These are phyloP conservation scores for Anser cygnoides DNA, from an alignment of 2,113 vertebrate genomes.

Conservation along the genomic window DNA sequence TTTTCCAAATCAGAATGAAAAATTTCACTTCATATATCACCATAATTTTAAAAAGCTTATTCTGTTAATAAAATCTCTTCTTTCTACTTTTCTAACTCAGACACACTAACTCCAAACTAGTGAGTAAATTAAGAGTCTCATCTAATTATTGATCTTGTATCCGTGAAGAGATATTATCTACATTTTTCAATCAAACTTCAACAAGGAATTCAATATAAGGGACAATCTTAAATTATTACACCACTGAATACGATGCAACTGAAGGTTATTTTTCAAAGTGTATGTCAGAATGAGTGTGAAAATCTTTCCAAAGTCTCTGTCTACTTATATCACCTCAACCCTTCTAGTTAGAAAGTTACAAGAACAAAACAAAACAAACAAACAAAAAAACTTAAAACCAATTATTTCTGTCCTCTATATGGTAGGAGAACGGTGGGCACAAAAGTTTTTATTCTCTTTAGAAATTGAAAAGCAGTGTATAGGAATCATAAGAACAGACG, in stretches of 20 bases:
- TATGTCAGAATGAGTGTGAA: not conserved
- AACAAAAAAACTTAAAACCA: not conserved
- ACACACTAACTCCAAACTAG: too few relatives aligned
- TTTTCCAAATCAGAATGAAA: not conserved
- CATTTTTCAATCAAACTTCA: not conserved
- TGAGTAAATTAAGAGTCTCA: not conserved
- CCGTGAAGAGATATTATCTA: not conserved
- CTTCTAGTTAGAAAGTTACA: not conserved
- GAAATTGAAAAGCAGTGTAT: not conserved
- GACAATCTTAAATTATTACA: not conserved
- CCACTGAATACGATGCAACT: not conserved
- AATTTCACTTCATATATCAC: not conserved
- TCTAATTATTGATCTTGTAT: not conserved
- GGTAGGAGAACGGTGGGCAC: not conserved
- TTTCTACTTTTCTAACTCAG: not conserved
- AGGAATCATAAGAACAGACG: not conserved
- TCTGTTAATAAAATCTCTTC: not conserved
- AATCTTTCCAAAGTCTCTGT: not conserved
- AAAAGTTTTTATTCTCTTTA: not conserved
- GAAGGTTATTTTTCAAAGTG: not conserved
- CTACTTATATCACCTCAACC: too few relatives aligned
- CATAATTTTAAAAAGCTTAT: not conserved
- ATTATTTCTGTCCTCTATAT: not conserved
- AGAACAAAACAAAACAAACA: not conserved
- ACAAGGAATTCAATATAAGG: not conserved